phyloP scores from a whole-genome alignment of 2,113 vertebrate genomes.

The Elgaria multicarinata region DNA sequence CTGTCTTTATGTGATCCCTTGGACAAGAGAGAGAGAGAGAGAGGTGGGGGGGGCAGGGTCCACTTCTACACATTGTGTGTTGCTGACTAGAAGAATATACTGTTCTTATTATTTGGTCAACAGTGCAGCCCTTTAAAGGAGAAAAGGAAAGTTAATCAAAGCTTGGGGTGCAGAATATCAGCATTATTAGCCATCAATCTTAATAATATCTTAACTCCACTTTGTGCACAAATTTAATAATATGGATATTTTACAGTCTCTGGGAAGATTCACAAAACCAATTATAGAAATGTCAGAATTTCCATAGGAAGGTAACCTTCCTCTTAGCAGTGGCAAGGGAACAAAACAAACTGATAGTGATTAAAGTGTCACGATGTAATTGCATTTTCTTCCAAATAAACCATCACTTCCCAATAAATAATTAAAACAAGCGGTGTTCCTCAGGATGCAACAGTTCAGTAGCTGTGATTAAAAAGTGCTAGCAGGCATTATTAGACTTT shows the following conservation, averaged over 20 bases:
- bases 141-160: constrained; percentile 27
- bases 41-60: too few species aligned
- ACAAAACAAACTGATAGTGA: constrained; percentile 68
- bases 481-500: constrained; percentile 66
- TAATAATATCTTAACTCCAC: constrained; percentile 53
- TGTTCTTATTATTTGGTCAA: constrained; percentile 6
- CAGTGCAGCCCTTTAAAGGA: constrained; percentile 14
- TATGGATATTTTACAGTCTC: constrained; percentile 52
- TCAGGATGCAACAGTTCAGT: constrained; percentile 64
- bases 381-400: constrained; percentile 73
- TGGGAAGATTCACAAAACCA: constrained; percentile 57
- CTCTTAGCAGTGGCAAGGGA: constrained; percentile 65
- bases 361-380: constrained; percentile 73
- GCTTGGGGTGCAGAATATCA: constrained; percentile 39
- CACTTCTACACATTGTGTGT: too few species aligned
- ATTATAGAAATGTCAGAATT: constrained; percentile 71
- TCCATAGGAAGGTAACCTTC: constrained; percentile 64
- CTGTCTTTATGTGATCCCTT: background rate
- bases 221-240: constrained; percentile 59
- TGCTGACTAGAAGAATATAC: constrained; percentile 15
- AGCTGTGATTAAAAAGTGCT: constrained; percentile 71
- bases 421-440: constrained; percentile 70
- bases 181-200: constrained; percentile 55
- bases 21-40: background rate
- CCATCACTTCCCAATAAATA: constrained; percentile 70